phyloP scores from a whole-genome alignment of 2,113 vertebrate species.

The Eublepharis macularius region DNA sequence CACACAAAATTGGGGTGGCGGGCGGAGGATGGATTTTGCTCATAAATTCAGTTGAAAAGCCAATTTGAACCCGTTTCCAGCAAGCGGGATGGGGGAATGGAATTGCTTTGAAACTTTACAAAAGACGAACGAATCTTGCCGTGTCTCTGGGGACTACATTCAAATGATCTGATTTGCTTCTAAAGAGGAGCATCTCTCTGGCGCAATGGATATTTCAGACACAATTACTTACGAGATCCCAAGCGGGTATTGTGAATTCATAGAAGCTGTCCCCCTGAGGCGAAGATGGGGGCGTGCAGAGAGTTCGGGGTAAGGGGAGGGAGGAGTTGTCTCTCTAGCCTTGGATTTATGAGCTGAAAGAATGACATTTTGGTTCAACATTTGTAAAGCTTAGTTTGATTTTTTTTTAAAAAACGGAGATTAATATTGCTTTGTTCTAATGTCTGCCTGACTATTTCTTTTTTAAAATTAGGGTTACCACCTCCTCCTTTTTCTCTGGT shows the following conservation, averaged over 20 bases:
- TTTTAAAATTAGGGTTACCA: not conserved
- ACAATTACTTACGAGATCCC: not conserved
- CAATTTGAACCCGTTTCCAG: fast-evolving
- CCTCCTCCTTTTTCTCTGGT: no score
- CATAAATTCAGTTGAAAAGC: not conserved
- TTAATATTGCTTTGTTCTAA: no score
- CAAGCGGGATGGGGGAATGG: fast-evolving
- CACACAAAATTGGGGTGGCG: not conserved
- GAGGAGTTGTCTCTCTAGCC: not conserved
- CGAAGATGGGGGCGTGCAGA: not conserved
- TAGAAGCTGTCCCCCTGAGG: not conserved
- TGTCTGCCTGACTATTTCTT: no score
- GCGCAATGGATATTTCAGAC: fast-evolving
- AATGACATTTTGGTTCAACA: not conserved
- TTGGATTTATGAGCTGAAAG: not conserved
- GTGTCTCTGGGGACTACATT: fast-evolving
- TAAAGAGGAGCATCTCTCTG: not conserved
- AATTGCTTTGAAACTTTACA: not conserved
- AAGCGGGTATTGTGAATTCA: fast-evolving
- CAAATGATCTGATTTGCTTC: fast-evolving
- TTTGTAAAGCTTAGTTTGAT: no score
- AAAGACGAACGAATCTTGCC: not conserved
- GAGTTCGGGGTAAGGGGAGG: fast-evolving
- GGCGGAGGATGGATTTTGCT: not conserved
- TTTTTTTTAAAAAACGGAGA: no score